Evolutionary conservation across 2,113 vertebrate genomes (phyloP).

Genomic region (Eleginops maclovinus): DNA sequence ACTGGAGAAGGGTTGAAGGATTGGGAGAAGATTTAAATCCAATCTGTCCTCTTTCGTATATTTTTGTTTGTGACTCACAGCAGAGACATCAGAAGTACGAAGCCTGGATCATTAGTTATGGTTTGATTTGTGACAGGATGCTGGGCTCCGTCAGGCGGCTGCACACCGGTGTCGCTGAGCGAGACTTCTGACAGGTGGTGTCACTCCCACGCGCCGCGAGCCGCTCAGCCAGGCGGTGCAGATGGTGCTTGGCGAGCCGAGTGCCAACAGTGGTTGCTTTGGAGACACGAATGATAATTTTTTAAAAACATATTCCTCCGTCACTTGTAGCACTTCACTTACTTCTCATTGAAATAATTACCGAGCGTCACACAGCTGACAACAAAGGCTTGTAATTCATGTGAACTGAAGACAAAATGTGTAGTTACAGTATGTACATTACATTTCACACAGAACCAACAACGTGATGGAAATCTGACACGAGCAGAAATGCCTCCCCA

Average conservation of each 20-base stretch:
- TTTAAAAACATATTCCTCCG: not conserved
- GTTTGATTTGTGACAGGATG: no score
- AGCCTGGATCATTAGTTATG: no score
- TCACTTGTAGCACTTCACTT: not conserved
- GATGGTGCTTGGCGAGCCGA: slow-evolving; percentile 60
- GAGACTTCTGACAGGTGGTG: slow-evolving; percentile 69
- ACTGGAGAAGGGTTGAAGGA: no score
- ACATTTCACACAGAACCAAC: not conserved
- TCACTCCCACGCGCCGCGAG: slow-evolving; percentile 67
- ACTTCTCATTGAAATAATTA: slow-evolving; percentile 49
- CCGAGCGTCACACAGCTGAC: slow-evolving; percentile 61
- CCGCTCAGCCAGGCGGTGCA: slow-evolving; percentile 55
- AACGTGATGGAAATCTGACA: slow-evolving; percentile 9
- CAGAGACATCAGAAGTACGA: no score
- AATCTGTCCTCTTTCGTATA: no score
- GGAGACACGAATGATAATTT: not conserved
- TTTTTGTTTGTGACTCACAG: no score
- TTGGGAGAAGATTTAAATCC: no score
- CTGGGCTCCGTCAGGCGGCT: not conserved
- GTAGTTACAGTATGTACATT: slow-evolving; percentile 61
- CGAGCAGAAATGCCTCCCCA: no score
- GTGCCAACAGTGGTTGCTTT: slow-evolving; percentile 31
- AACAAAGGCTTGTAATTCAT: slow-evolving; percentile 82
- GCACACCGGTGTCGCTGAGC: slow-evolving; percentile 5
- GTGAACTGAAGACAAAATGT: slow-evolving; percentile 75